phyloP scores from a whole-genome alignment of 2,113 vertebrate genomes.

The Neomonachus schauinslandi region DNA sequence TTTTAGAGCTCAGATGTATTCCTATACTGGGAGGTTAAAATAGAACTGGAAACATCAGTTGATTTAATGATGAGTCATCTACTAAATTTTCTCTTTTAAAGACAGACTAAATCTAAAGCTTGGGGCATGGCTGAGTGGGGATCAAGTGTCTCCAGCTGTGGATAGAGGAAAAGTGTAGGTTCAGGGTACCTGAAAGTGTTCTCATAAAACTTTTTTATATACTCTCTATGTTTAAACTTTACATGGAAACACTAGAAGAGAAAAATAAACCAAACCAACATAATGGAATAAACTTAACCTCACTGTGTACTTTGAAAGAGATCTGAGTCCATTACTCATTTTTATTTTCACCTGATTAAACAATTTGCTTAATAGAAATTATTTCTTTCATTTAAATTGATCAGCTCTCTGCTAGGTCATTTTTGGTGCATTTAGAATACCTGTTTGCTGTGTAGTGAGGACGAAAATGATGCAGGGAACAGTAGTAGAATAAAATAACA shows the following conservation, averaged over 20 bases:
- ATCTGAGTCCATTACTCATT: background rate
- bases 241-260: background rate
- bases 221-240: background rate
- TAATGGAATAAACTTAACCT: background rate
- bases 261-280: background rate
- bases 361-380: background rate
- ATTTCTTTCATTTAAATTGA: constrained; percentile 7
- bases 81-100: background rate
- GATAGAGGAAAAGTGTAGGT: background rate
- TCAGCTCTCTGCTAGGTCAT: background rate
- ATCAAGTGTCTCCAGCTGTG: background rate
- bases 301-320: background rate
- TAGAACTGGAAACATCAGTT: background rate
- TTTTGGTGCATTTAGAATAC: background rate
- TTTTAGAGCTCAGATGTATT: background rate
- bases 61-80: constrained; percentile 4
- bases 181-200: background rate
- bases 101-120: background rate
- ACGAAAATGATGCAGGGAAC: background rate
- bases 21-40: background rate
- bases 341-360: background rate
- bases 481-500: background rate
- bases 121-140: background rate
- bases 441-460: background rate
- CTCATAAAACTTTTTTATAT: background rate